These are phyloP conservation scores for Listronotus bonariensis DNA, from an alignment of 1,140 invertebrate species.

Conservation along the genomic window DNA sequence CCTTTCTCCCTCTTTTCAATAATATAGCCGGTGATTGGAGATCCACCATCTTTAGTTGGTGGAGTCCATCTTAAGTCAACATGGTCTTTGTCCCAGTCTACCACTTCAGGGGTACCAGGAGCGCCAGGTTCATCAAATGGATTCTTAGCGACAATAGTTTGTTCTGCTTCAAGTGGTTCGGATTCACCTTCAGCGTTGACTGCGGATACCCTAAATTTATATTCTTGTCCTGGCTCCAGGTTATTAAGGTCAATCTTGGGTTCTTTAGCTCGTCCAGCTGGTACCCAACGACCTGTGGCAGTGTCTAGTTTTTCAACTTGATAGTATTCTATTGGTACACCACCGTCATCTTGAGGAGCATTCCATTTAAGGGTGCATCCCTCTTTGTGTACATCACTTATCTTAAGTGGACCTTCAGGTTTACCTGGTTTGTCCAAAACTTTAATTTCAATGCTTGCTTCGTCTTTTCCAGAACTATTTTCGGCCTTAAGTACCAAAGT, in stretches of 20 bases:
- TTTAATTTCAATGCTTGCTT: conserved; percentile 85
- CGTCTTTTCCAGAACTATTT: conserved; percentile 89
- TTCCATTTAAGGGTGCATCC: conserved; percentile 94
- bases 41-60: conserved; percentile 86
- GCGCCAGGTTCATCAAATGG: conserved; percentile 94
- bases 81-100: conserved; percentile 94
- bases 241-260: conserved; percentile 84
- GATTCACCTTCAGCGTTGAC: conserved; percentile 96
- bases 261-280: conserved; percentile 77
- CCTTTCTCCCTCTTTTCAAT: conserved; percentile 94
- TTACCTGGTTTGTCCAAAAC: conserved; percentile 87
- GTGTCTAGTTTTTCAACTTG: conserved; percentile 90
- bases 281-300: conserved; percentile 83
- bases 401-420: conserved; percentile 89
- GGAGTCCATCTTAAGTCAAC: conserved; percentile 92
- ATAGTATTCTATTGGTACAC: conserved; percentile 89
- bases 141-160: conserved; percentile 95
- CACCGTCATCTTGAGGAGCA: conserved; percentile 88
- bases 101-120: conserved; percentile 84
- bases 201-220: conserved; percentile 95
- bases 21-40: conserved; percentile 90
- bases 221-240: conserved; percentile 88
- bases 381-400: conserved; percentile 89
- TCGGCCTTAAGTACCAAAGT: conserved; percentile 86
- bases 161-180: conserved; percentile 86